Conservation (phyloP, 1,140 invertebrate species). For the Heliconius hewitsoni region DNA sequence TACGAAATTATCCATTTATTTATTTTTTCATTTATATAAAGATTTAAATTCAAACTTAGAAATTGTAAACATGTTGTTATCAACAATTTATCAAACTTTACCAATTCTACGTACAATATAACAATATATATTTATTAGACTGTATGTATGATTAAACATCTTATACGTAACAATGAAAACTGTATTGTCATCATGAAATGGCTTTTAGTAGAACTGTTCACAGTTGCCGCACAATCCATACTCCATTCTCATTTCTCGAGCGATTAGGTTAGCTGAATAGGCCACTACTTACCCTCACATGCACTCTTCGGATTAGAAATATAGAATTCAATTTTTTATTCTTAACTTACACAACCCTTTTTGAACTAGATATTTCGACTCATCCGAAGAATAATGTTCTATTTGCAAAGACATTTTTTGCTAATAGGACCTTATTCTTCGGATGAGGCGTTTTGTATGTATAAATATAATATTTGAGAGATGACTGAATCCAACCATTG, state of each 20-base stretch:
- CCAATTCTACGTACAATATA: background rate
- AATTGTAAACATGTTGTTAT: no score
- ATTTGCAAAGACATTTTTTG: background rate
- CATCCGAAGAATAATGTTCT: background rate
- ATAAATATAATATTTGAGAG: background rate
- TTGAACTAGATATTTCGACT: no score
- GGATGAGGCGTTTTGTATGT: background rate
- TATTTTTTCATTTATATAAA: no score
- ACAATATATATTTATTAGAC: background rate
- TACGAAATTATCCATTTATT: no score
- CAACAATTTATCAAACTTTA: no score
- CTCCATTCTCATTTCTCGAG: conserved; percentile 30
- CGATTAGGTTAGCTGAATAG: conserved; percentile 35
- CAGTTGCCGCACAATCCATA: conserved; percentile 20
- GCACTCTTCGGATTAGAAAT: background rate
- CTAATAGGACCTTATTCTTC: no score
- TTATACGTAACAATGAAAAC: background rate
- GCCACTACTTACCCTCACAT: conserved; percentile 1
- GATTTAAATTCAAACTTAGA: no score
- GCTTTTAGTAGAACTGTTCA: conserved; percentile 14
- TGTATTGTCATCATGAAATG: conserved; percentile 11
- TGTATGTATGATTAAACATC: background rate
- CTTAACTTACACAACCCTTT: no score
- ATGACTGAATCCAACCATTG: conserved; percentile 25
- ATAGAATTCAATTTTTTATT: background rate